A percentile compares a stretch with the other conserved stretches of the same genome.
Conservation (phyloP, 2,797 vertebrate genomes). For the Rhyacichthys aspro region DNA sequence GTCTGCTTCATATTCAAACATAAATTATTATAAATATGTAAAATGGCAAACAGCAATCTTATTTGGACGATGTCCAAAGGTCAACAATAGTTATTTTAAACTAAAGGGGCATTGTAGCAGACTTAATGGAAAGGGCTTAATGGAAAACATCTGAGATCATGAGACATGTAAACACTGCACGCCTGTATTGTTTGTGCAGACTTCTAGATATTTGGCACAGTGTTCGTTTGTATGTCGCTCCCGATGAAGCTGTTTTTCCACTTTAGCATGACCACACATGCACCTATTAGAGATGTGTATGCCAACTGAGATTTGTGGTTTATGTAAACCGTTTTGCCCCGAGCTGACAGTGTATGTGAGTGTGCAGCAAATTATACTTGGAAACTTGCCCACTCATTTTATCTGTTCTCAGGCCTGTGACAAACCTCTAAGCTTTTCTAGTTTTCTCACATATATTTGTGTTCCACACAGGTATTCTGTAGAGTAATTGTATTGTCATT, state of each 20-base stretch:
- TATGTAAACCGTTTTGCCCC: conserved; percentile 62
- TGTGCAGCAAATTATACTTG: conserved; percentile 33
- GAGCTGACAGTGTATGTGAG: conserved; percentile 31
- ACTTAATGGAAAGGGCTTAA: too few relatives aligned
- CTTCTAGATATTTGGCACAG: neutral
- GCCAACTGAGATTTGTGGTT: conserved; percentile 55
- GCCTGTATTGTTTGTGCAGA: neutral
- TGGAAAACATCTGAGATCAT: too few relatives aligned
- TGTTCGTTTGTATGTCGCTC: conserved; percentile 4
- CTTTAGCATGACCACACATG: conserved; percentile 53
- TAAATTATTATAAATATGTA: too few relatives aligned
- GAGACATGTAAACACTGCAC: too few relatives aligned
- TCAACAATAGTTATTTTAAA: too few relatives aligned
- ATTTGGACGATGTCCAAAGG: too few relatives aligned
- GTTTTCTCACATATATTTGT: neutral
- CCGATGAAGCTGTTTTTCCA: conserved; percentile 44
- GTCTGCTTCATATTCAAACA: too few relatives aligned
- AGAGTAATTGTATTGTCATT: too few relatives aligned
- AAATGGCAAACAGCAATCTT: too few relatives aligned
- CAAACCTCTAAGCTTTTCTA: conserved; percentile 7
- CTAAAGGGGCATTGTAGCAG: too few relatives aligned
- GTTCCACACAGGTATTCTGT: neutral
- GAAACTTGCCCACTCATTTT: conserved; percentile 24
- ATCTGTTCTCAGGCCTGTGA: conserved; percentile 25
- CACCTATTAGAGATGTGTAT: conserved; percentile 31